A percentile compares a stretch with the other conserved stretches of the same genome.
These are phyloP conservation scores for Gadus chalcogrammus DNA, from an alignment of 2,113 vertebrate species.

Conservation along the genomic window DNA sequence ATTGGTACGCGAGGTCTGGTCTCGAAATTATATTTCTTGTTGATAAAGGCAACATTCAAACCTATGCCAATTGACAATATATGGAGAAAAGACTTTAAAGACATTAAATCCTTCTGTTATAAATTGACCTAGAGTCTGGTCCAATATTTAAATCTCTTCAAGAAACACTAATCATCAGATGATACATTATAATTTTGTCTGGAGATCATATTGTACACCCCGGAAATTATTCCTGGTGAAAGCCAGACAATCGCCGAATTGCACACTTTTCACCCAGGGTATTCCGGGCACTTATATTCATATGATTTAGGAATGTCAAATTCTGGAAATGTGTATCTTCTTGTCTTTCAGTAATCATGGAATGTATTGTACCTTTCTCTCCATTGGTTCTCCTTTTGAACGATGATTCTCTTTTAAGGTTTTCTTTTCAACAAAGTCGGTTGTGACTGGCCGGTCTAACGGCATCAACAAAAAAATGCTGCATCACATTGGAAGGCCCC, in stretches of 20 bases:
- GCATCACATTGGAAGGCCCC: no score
- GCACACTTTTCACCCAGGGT: not conserved
- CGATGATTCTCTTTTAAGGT: no score
- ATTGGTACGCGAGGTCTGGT: not conserved
- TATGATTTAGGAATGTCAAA: not conserved
- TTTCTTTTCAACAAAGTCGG: no score
- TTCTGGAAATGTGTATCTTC: no score
- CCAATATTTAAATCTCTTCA: not conserved
- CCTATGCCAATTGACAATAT: not conserved
- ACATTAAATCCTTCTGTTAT: not conserved
- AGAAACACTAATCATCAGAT: slow-evolving; percentile 1
- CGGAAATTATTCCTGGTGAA: not conserved
- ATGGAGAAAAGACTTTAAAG: not conserved
- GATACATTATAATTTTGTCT: no score
- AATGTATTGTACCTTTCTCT: no score
- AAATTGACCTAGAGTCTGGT: not conserved
- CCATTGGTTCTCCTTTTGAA: no score
- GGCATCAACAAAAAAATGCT: no score
- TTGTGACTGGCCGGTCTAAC: no score
- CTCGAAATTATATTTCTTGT: not conserved
- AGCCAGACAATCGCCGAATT: slow-evolving; percentile 3
- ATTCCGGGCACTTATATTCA: not conserved
- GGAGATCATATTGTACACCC: no score
- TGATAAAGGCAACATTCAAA: not conserved
- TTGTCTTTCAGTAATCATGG: no score